phyloP scores from a whole-genome alignment of 92 coral and sea anemone genomes.

The Pocillopora meandrina region DNA sequence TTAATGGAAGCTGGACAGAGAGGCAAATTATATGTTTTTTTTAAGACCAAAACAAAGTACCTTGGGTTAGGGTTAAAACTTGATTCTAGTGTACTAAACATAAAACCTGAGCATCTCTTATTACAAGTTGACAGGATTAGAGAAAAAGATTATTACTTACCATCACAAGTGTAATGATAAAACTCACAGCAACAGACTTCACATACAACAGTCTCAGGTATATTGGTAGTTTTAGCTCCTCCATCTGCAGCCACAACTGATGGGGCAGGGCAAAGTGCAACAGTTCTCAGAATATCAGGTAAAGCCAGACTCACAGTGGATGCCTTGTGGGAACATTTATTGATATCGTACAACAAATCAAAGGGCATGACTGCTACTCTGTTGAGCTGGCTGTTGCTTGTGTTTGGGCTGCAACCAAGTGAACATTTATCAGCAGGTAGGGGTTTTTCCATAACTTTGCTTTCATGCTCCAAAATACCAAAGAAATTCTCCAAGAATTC shows the following conservation, averaged over 20 bases:
- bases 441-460: not conserved
- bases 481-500: constrained; percentile 10
- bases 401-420: not conserved
- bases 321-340: constrained; percentile 29
- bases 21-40: no score
- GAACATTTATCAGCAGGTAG: not conserved
- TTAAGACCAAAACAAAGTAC: no score
- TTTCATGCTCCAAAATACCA: not conserved
- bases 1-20: no score
- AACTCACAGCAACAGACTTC: constrained; percentile 34
- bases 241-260: not conserved
- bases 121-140: not conserved
- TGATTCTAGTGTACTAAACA: no score
- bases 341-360: constrained; percentile 37
- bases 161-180: constrained; percentile 11
- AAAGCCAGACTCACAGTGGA: constrained; percentile 9
- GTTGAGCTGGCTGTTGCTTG: not conserved
- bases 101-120: no score
- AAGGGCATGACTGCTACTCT: constrained; percentile 48
- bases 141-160: constrained; percentile 7
- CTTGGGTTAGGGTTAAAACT: no score
- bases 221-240: not conserved
- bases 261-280: not conserved
- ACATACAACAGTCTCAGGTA: constrained; percentile 25
- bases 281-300: not conserved